These are phyloP conservation scores for Diadegma fenestrale DNA, from an alignment of 2,888 invertebrate genomes.

Conservation along the genomic window DNA sequence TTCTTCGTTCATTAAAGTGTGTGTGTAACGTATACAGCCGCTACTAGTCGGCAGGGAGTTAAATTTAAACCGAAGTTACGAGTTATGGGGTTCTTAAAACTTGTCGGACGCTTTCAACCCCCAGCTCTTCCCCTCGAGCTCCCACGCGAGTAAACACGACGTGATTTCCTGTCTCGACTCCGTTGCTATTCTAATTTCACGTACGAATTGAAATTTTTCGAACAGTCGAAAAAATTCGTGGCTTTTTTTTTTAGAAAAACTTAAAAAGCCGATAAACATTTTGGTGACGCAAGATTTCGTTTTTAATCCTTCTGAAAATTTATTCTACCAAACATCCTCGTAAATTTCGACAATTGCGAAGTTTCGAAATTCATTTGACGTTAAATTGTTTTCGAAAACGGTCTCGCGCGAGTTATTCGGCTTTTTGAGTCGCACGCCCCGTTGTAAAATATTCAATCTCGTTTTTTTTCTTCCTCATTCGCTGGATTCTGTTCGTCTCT, in stretches of 20 bases:
- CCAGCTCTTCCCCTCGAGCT: background rate
- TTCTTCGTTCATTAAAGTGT: background rate
- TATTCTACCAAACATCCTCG: background rate
- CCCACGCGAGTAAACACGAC: slow-evolving; percentile 22
- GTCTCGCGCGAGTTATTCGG: background rate
- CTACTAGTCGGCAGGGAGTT: slow-evolving; percentile 34
- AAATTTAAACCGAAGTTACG: slow-evolving; percentile 69
- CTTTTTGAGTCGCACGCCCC: background rate
- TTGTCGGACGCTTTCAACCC: background rate
- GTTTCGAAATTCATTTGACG: background rate
- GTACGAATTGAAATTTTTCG: background rate
- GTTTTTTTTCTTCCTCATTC: background rate
- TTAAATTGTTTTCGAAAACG: background rate
- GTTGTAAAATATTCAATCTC: background rate
- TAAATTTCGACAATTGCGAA: background rate
- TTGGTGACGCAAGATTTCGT: too few species aligned
- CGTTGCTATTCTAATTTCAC: background rate
- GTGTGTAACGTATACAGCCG: background rate
- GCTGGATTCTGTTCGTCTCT: background rate
- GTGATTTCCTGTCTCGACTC: slow-evolving; percentile 13
- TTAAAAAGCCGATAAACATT: background rate
- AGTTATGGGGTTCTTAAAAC: slow-evolving; percentile 70
- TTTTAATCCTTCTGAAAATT: background rate
- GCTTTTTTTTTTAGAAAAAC: background rate
- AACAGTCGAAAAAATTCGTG: background rate